Evolutionary conservation across 2,888 invertebrate species (phyloP).

Genomic region (Mesorhabditis belari): DNA sequence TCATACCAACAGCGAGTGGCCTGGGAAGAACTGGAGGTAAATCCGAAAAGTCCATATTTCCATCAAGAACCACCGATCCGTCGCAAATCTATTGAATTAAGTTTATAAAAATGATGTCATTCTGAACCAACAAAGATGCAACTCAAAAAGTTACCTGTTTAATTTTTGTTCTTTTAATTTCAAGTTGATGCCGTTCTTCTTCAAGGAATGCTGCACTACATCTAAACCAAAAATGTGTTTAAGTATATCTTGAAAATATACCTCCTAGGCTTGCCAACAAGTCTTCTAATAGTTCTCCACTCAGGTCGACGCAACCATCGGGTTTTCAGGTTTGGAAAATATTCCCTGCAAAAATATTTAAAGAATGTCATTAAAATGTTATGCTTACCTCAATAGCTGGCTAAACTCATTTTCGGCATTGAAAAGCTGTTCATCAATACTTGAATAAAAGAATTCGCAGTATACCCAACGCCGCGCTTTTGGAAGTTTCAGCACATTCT

Average conservation of each 20-base stretch:
- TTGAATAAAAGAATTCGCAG: constrained; percentile 99
- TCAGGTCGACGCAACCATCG: constrained; percentile 77
- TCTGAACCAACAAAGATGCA: no score
- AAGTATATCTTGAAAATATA: background rate
- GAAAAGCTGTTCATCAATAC: constrained; percentile 83
- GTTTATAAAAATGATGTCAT: no score
- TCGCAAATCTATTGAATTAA: background rate
- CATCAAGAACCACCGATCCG: constrained; percentile 8
- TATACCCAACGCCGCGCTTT: constrained; percentile 66
- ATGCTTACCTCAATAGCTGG: constrained; percentile 62
- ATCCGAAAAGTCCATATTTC: constrained; percentile 30
- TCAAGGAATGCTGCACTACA: constrained; percentile 89
- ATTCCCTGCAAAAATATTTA: constrained; percentile 77
- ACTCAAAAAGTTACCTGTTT: constrained; percentile 62
- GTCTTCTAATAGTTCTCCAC: constrained; percentile 86
- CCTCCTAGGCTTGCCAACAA: constrained; percentile 67
- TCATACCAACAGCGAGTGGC: constrained; percentile 39
- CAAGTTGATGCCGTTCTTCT: constrained; percentile 83
- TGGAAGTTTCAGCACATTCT: background rate
- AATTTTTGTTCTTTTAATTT: constrained; percentile 82
- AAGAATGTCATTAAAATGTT: background rate
- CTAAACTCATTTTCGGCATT: constrained; percentile 92
- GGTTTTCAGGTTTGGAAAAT: constrained; percentile 83
- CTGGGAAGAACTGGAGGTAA: constrained; percentile 39
- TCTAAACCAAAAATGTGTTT: constrained; percentile 53